Base-by-base conservation (phyloP, 2,888 invertebrate species). In the Plutella xylostella region DNA sequence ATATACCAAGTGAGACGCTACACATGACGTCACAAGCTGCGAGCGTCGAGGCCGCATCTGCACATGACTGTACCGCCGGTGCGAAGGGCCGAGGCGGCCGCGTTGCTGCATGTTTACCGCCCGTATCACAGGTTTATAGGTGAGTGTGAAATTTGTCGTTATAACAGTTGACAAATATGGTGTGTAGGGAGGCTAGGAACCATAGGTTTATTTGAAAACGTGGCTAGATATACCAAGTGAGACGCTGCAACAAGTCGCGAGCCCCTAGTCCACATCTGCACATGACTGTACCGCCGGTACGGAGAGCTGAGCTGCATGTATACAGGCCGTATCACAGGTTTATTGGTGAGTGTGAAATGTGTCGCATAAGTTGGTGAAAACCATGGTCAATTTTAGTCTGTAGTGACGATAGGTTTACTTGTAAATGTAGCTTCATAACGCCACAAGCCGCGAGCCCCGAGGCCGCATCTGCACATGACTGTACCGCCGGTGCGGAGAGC, bases 91-190 rank as follows among this genome's bases (percentile, higher is more conserved):
- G 51, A 93, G 92, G 15, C 93, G 89, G 71, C 91, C 92, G 43
- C 94, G 92, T 75, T 94, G 93, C 93, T 90, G 91, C 45, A 90
- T 52, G 93, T 92, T 68, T 96, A 93, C 74, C 77, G 89, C 21
- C 96, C 96, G 0, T 97, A 97, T 71, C 96, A 97, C 68, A 91
- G 91, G 61, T 91, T 97, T 51, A 90, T 97, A 45, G 96, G 97
- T 78, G 85, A 91, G 55, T n/a, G n/a, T n/a, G n/a, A n/a, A n/a
- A n/a, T n/a, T n/a, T n/a, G n/a, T n/a, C n/a, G n/a, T n/a, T n/a
- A n/a, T n/a, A n/a, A n/a, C n/a, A n/a, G n/a, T n/a, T n/a, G n/a
- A n/a, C n/a, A n/a, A n/a, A n/a, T n/a, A n/a, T n/a, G n/a, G n/a
- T n/a, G n/a, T n/a, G n/a, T n/a, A n/a, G n/a, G n/a, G n/a, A n/a